A percentile compares a stretch with the other conserved stretches of the same genome.
Conservation (phyloP, 2,888 invertebrate genomes). For the Agrilus cyanescens region DNA sequence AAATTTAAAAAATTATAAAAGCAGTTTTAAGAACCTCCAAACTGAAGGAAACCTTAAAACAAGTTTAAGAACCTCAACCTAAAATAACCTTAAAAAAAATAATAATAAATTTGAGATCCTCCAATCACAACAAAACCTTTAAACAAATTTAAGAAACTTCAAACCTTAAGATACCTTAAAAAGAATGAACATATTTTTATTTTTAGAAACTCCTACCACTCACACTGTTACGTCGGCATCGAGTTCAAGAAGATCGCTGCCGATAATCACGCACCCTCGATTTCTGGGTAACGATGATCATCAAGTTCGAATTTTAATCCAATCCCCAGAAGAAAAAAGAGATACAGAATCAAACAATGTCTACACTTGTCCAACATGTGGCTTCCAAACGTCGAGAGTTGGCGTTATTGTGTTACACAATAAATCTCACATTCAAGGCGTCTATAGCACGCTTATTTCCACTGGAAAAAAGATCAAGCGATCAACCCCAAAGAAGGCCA, state of each 20-base stretch:
- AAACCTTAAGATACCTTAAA: no score
- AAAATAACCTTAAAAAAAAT: no score
- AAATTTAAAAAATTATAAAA: no score
- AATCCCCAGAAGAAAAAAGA: slow-evolving; percentile 34
- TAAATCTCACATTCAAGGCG: slow-evolving; percentile 52
- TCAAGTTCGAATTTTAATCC: slow-evolving; percentile 52
- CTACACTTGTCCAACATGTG: slow-evolving; percentile 20
- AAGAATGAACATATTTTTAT: no score
- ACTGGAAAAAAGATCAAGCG: slow-evolving; percentile 20
- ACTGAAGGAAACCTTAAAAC: no score
- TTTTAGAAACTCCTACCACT: no score
- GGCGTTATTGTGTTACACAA: slow-evolving; percentile 65
- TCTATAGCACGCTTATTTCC: slow-evolving; percentile 19
- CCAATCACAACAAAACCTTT: no score
- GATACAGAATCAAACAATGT: slow-evolving; percentile 11
- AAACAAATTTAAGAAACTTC: no score
- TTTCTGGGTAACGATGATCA: slow-evolving; percentile 40
- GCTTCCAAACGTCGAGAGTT: slow-evolving; percentile 52
- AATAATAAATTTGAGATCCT: no score
- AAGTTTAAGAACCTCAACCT: no score
- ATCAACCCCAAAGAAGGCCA: slow-evolving; percentile 17
- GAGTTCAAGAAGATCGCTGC: slow-evolving; percentile 6
- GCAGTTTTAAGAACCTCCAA: no score
- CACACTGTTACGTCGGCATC: no score
- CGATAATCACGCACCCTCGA: slow-evolving; percentile 37